Evolutionary conservation across 2,113 vertebrate species (phyloP).

Genomic region (Neoarius graeffei): DNA sequence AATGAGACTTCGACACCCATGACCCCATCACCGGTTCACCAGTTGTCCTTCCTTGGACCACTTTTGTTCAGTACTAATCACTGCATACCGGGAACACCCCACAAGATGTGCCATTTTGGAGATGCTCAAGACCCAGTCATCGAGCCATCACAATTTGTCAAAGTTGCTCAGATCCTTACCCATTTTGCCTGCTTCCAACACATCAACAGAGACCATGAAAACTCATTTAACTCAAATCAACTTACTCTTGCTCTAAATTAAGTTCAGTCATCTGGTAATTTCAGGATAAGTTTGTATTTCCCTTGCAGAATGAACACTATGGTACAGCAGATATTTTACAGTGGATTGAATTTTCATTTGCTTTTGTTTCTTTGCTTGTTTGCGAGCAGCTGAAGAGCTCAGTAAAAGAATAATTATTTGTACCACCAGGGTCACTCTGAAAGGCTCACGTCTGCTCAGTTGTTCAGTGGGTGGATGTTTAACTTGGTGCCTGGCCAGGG

Average conservation of each 20-base stretch:
- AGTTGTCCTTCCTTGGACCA: no score
- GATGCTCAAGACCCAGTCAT: no score
- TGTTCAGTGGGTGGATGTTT: slow-evolving; percentile 21
- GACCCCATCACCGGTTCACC: no score
- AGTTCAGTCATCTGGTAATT: background rate
- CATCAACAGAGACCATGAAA: no score
- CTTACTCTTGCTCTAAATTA: background rate
- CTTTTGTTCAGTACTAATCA: no score
- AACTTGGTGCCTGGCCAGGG: slow-evolving; percentile 6
- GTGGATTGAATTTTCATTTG: background rate
- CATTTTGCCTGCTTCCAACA: no score
- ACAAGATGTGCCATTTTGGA: no score
- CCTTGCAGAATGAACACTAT: background rate
- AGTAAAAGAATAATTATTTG: background rate
- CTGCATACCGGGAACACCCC: no score
- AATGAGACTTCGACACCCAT: no score
- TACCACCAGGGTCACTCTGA: background rate
- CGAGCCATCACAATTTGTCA: no score
- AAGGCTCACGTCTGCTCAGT: slow-evolving; percentile 10
- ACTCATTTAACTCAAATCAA: background rate
- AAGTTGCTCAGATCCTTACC: no score
- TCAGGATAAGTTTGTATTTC: background rate
- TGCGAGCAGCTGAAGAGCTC: background rate
- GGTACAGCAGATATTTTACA: background rate
- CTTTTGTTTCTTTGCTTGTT: background rate